Conservation (phyloP, 1,140 invertebrate species). For the Geopemphigus sp. region DNA sequence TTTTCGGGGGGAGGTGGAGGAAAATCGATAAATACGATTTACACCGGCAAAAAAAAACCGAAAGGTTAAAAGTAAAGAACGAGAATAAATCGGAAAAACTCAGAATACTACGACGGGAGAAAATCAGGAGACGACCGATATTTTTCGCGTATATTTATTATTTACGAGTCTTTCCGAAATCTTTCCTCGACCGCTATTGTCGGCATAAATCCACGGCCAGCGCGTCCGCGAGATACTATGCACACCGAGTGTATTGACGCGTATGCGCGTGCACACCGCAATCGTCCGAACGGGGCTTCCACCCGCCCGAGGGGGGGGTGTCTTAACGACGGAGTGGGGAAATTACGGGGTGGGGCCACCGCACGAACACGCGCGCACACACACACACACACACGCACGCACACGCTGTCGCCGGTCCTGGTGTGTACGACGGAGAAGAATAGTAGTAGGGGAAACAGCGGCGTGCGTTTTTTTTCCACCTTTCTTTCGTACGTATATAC, state of each 20-base stretch:
- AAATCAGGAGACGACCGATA: too few relatives aligned
- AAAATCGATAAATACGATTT: background rate
- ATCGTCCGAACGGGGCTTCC: conserved; percentile 10
- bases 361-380: too few relatives aligned
- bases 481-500: background rate
- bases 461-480: background rate
- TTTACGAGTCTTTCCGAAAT: background rate
- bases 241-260: conserved; percentile 47
- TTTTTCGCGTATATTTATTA: too few relatives aligned
- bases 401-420: too few relatives aligned
- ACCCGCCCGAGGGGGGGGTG: background rate
- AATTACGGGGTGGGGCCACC: conserved; percentile 19
- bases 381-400: background rate
- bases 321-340: too few relatives aligned
- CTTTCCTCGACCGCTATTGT: background rate
- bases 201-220: conserved; percentile 39
- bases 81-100: background rate
- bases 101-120: background rate
- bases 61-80: background rate
- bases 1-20: too few relatives aligned
- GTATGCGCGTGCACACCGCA: conserved; percentile 31
- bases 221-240: conserved; percentile 47
- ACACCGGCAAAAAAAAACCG: background rate
- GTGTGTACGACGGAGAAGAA: background rate
- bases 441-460: background rate